A percentile compares a stretch with the other conserved stretches of the same genome.
Conservation (phyloP, 2,113 vertebrate species). For the Cebidichthys violaceus region DNA sequence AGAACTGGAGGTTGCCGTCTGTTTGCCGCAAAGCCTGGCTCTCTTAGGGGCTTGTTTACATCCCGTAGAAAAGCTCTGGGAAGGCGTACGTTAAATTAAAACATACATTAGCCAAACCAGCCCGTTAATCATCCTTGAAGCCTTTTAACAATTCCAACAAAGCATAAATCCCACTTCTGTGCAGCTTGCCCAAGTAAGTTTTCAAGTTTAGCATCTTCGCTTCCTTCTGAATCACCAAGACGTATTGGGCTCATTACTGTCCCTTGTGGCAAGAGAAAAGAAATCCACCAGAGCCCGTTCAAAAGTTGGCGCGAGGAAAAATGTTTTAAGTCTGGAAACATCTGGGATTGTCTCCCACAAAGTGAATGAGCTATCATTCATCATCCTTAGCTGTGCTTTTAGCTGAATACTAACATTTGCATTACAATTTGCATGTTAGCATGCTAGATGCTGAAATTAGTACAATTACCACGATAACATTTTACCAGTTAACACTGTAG, state of each 20-base stretch:
- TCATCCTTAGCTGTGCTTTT: too few relatives aligned
- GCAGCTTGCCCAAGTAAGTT: too few relatives aligned
- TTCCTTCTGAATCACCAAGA: neutral
- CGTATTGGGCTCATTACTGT: neutral
- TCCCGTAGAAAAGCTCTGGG: neutral
- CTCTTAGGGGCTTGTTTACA: too few relatives aligned
- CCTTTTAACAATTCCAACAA: constrained; percentile 7
- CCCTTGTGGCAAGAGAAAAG: neutral
- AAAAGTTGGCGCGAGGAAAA: neutral
- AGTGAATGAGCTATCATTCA: neutral
- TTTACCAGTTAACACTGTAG: neutral
- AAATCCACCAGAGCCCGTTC: neutral
- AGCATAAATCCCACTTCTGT: neutral
- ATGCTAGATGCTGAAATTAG: neutral
- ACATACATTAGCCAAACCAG: neutral
- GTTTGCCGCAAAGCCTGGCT: too few relatives aligned
- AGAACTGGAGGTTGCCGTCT: neutral
- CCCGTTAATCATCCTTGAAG: neutral
- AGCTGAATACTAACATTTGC: too few relatives aligned
- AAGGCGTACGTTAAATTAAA: neutral
- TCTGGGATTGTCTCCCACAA: too few relatives aligned
- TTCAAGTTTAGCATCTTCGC: too few relatives aligned
- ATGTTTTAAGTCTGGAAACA: neutral
- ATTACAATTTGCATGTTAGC: neutral
- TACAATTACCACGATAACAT: neutral